phyloP scores from a whole-genome alignment of 2,113 vertebrate genomes.

The Onychorhynchus coronatus region DNA sequence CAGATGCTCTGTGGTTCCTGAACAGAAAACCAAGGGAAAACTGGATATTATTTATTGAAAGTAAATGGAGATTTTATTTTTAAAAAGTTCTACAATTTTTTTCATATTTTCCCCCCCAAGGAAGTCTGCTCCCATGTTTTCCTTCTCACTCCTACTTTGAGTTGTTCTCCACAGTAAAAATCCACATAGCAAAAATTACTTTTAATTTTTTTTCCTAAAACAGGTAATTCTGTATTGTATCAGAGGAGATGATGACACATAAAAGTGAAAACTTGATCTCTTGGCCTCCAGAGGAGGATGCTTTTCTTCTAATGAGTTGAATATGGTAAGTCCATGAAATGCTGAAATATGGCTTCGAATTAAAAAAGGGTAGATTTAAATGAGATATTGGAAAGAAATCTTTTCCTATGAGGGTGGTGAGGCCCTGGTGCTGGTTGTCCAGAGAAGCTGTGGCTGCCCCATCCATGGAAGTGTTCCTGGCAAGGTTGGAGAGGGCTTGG shows the following conservation, averaged over 20 bases:
- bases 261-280: background rate
- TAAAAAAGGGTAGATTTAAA: background rate
- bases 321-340: background rate
- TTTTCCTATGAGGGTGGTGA: background rate
- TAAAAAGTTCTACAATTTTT: background rate
- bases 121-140: background rate
- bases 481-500: background rate
- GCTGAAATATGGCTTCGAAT: background rate
- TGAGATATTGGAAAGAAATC: background rate
- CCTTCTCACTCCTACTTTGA: background rate
- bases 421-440: background rate
- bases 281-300: background rate
- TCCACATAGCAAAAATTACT: rapidly evolving
- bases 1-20: background rate
- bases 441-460: background rate
- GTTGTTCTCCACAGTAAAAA: background rate
- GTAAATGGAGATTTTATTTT: background rate
- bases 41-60: background rate
- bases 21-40: background rate
- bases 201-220: background rate
- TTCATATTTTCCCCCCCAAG: background rate
- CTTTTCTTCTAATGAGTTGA: background rate
- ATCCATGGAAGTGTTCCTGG: background rate
- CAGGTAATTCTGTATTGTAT: background rate
- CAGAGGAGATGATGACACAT: background rate